Evolutionary conservation across 2,888 invertebrate species (phyloP).

Genomic region (Limulus polyphemus): DNA sequence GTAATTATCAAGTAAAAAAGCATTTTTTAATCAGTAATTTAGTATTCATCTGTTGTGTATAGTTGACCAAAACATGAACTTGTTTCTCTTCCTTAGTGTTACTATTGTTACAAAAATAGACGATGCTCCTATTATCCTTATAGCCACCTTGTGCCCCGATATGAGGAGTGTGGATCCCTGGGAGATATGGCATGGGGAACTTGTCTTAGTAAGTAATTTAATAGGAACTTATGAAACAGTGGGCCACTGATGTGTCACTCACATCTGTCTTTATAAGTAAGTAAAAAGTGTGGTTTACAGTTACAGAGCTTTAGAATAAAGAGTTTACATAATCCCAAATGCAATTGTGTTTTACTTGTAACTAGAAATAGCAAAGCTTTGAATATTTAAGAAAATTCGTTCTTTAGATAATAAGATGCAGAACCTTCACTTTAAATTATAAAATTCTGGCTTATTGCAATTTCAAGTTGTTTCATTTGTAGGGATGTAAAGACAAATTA

Average conservation of each 20-base stretch:
- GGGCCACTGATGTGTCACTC: background rate
- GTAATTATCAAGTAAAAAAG: no score
- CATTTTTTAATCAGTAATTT: no score
- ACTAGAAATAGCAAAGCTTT: no score
- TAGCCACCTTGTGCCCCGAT: background rate
- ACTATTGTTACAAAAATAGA: conserved; percentile 1
- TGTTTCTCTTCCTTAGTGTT: background rate
- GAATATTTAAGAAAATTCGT: no score
- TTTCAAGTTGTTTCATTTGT: no score
- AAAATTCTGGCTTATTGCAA: no score
- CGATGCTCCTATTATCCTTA: background rate
- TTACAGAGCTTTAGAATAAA: background rate
- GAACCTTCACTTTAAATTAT: no score
- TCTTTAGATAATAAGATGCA: no score
- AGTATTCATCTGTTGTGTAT: no score
- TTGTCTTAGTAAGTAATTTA: background rate
- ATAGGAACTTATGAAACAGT: background rate
- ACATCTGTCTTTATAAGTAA: background rate
- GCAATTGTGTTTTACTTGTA: no score
- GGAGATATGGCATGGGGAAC: conserved; percentile 1
- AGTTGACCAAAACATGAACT: background rate
- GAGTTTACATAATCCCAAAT: no score
- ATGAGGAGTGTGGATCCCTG: background rate
- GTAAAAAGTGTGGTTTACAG: background rate
- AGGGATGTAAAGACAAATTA: no score